A percentile compares a stretch with the other conserved stretches of the same genome.
Evolutionary conservation across 2,888 invertebrate genomes (phyloP).

Genomic region (Epinotia bilunana): DNA sequence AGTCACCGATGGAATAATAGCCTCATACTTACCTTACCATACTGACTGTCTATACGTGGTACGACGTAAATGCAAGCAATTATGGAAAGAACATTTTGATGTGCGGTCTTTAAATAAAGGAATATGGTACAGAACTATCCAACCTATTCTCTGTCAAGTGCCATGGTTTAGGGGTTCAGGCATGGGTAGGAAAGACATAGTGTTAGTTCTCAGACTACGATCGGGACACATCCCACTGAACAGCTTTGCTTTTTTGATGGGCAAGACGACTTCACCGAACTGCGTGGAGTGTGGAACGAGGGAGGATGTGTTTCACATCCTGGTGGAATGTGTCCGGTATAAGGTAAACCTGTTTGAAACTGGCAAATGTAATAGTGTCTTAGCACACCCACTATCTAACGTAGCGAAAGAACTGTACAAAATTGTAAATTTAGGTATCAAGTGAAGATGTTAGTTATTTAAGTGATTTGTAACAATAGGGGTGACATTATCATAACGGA

Average conservation of each 20-base stretch:
- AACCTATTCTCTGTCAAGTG: neutral
- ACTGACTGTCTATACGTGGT: neutral
- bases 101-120: neutral
- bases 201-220: neutral
- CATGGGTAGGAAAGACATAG: neutral
- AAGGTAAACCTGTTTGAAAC: too few species aligned
- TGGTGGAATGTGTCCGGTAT: conserved; percentile 1
- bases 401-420: too few species aligned
- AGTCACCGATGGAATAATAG: neutral
- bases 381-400: too few species aligned
- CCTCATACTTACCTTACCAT: conserved; percentile 1
- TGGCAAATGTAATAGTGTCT: too few species aligned
- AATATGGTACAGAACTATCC: conserved; percentile 4
- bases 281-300: conserved; percentile 4
- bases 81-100: conserved; percentile 3
- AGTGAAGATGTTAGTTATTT: too few species aligned
- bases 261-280: neutral
- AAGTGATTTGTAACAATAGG: too few species aligned
- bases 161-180: conserved; percentile 2
- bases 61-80: neutral
- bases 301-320: neutral
- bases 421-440: too few species aligned
- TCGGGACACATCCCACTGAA: neutral
- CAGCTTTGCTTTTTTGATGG: conserved; percentile 2
- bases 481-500: too few species aligned